Conservation (phyloP, 2,888 invertebrate genomes). For the Shargacucullia verbasci region DNA sequence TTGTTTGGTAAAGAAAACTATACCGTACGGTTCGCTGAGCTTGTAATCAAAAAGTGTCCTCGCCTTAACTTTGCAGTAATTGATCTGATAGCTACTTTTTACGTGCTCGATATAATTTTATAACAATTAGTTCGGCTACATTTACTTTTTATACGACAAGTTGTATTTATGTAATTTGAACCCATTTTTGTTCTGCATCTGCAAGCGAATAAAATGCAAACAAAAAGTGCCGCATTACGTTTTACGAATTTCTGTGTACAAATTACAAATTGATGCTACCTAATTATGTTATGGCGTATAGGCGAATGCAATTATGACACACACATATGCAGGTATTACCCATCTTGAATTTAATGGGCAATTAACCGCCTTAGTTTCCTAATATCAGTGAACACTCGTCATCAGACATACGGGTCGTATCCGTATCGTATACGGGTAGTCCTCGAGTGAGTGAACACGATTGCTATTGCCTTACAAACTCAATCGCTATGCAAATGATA, state of each 20-base stretch:
- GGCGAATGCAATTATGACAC: too few relatives aligned
- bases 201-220: too few relatives aligned
- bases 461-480: slow-evolving; percentile 1
- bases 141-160: too few relatives aligned
- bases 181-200: too few relatives aligned
- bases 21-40: slow-evolving; percentile 27
- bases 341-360: too few relatives aligned
- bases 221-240: too few relatives aligned
- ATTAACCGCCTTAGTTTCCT: background rate
- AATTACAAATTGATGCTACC: too few relatives aligned
- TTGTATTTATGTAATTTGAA: too few relatives aligned
- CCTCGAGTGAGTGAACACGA: background rate
- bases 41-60: slow-evolving; percentile 52
- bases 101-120: background rate
- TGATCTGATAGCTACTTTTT: slow-evolving; percentile 27
- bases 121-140: too few relatives aligned
- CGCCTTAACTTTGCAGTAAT: slow-evolving; percentile 35
- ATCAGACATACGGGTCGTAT: slow-evolving; percentile 1
- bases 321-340: too few relatives aligned
- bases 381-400: background rate
- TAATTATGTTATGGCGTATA: too few relatives aligned
- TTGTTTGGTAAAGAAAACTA: slow-evolving; percentile 31
- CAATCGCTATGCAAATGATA: slow-evolving; percentile 13
- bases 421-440: background rate
- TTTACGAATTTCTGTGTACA: too few relatives aligned